Evolutionary conservation across 2,797 vertebrate genomes (phyloP), one percentile per base, ranked within the genome.

Genomic region (Coccyzus lansbergi): DNA sequence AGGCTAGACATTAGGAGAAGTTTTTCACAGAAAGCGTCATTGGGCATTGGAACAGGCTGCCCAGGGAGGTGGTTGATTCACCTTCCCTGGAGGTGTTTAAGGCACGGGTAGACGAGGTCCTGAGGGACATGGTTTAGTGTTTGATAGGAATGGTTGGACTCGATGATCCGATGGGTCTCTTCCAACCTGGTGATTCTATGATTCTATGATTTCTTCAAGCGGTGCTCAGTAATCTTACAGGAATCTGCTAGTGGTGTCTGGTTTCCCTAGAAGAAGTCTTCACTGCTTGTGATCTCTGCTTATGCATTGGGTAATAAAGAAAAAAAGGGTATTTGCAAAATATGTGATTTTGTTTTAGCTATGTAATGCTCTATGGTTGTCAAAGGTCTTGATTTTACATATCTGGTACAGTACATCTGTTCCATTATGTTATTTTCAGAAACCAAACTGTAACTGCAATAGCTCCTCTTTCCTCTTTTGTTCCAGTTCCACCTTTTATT

Each of bases 401-500:
- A 34, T 65, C n/a, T 31, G 81, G 9, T 5, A 1, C 42, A 3
- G 19, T 59, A 22, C 24, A 48, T n/a, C 38, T 56, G 16, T 38
- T 65, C 59, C 2, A 1, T 48, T 16, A 8, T 4, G 17, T 9
- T 15, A 15, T 29, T 84, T 64, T 13, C 63, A 26, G 3, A 25
- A 79, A 20, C 1, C 2, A 59, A 14, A 12, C 1, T 0, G 0
- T 12, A 14, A 20, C 51, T 55, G 10, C 55, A 81, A 25, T 20
- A 40, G 2, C 44, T 56, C 14, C 22, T 69, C 53, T 77, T n/a
- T 86, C 56, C 63, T 46, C 31, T 86, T 95, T 48, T 62, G 15
- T 95, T 95, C 31, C 98, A 99, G 99, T 99, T 25, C 99, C 99
- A 0, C 99, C 99, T 79, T 99, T 99, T 94, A 99, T 99, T 93